These are phyloP conservation scores for Akabosia matsudoensis DNA, from an alignment of 1,140 invertebrate species.

Conservation along the genomic window DNA sequence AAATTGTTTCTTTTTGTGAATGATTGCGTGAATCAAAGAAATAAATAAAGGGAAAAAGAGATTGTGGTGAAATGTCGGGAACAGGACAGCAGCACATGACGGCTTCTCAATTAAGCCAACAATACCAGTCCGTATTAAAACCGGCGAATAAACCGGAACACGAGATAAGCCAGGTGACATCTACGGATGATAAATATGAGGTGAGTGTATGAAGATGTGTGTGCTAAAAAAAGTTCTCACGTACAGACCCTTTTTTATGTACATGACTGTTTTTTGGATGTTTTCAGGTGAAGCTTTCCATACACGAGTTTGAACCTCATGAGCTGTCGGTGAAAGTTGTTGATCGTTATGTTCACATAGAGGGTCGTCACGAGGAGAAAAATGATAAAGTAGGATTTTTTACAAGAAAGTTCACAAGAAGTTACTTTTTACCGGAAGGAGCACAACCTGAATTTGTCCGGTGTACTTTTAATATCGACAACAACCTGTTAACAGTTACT, in stretches of 20 bases:
- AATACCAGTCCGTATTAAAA: slow-evolving; percentile 2
- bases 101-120: neutral
- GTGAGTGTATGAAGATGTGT: neutral
- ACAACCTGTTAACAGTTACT: slow-evolving; percentile 58
- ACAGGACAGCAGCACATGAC: neutral
- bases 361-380: slow-evolving; percentile 66
- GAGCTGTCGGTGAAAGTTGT: slow-evolving; percentile 72
- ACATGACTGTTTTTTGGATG: slow-evolving; percentile 32
- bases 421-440: slow-evolving; percentile 62
- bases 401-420: slow-evolving; percentile 61
- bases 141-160: neutral
- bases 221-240: neutral
- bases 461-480: slow-evolving; percentile 64
- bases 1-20: neutral
- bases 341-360: slow-evolving; percentile 63
- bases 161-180: slow-evolving; percentile 6
- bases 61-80: neutral
- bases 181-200: slow-evolving; percentile 12
- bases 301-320: slow-evolving; percentile 73
- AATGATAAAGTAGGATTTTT: slow-evolving; percentile 62
- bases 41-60: neutral
- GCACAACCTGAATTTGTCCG: slow-evolving; percentile 59
- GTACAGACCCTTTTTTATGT: neutral
- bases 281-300: slow-evolving; percentile 64
- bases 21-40: neutral